Percentiles rank a stretch among this genome's conserved stretches.
Conservation (phyloP, 2,113 vertebrate species). For the Archilochus colubris region DNA sequence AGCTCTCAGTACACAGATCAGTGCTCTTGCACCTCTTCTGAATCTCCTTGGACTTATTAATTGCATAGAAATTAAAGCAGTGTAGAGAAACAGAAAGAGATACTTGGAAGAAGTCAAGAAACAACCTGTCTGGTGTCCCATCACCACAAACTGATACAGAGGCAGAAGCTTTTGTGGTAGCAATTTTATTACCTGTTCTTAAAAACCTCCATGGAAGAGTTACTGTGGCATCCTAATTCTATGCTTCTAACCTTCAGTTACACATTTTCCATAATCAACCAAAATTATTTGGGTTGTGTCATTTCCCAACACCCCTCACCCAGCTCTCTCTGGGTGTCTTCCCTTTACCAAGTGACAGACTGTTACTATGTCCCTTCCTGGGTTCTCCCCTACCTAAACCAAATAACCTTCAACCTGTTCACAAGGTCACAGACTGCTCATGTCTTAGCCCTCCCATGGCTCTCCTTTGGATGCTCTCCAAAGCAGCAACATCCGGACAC, state of each 20-base stretch:
- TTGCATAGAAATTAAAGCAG: neutral
- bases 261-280: neutral
- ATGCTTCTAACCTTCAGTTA: neutral
- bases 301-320: neutral
- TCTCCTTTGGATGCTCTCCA: neutral
- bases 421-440: neutral
- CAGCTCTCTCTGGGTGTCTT: accelerated
- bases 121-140: neutral
- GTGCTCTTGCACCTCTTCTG: neutral
- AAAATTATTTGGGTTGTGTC: neutral
- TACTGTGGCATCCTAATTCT: neutral
- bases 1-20: neutral
- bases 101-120: neutral
- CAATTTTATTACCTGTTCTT: neutral
- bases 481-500: neutral
- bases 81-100: neutral
- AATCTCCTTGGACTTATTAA: neutral
- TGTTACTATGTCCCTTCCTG: neutral
- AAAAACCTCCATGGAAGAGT: neutral
- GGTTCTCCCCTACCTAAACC: neutral
- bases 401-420: neutral
- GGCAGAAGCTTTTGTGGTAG: neutral
- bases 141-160: neutral
- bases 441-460: neutral
- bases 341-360: neutral